Evolutionary conservation across 2,888 invertebrate species (phyloP).

Genomic region (Atethmia centrago): DNA sequence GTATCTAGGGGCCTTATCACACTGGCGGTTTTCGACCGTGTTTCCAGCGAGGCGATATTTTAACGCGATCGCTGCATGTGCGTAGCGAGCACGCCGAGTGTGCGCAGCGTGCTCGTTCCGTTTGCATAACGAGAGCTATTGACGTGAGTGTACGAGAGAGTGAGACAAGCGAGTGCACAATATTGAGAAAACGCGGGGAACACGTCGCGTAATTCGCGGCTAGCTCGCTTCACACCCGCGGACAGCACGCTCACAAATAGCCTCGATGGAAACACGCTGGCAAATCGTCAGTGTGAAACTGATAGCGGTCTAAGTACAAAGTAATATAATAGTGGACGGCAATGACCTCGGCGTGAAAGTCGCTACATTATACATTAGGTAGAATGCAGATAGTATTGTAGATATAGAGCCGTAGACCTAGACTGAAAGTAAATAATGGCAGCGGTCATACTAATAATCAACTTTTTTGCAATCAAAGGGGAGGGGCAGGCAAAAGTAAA

Average conservation of each 20-base stretch:
- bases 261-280: neutral
- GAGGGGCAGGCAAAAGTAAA: neutral
- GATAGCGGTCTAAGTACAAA: conserved; percentile 6
- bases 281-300: neutral
- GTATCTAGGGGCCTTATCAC: no score
- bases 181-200: neutral
- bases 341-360: conserved; percentile 60
- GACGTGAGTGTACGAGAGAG: neutral
- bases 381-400: conserved; percentile 16
- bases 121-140: neutral
- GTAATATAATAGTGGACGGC: conserved; percentile 23
- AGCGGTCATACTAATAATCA: conserved; percentile 8
- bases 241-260: neutral
- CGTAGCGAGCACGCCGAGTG: no score
- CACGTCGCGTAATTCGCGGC: neutral
- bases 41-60: no score
- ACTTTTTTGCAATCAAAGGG: neutral
- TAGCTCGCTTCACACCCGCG: neutral
- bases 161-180: neutral
- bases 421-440: conserved; percentile 18
- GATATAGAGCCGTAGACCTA: neutral
- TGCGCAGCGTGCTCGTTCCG: neutral
- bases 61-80: no score
- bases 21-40: no score
- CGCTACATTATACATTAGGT: conserved; percentile 22